Evolutionary conservation across 1,140 invertebrate species (phyloP), one percentile per base, ranked within the genome.

Genomic region (Amyelois transitella): DNA sequence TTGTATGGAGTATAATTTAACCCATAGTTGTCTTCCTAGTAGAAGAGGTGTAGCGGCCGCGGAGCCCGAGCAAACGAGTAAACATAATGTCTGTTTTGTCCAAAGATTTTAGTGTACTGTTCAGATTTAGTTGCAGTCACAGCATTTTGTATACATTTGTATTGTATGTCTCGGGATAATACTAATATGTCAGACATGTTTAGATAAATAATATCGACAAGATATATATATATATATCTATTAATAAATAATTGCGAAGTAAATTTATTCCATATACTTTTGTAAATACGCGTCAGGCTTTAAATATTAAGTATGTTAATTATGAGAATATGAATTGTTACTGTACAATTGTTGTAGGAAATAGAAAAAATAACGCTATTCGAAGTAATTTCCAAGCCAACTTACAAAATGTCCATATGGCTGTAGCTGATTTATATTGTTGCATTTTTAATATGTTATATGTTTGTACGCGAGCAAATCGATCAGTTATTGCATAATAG

Each of bases 341-440:
- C 67, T 81, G 78, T 86, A 83, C 74, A 86, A 80, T 86, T 82
- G 83, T 86, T 83, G 69, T 84, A 86, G 75, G n/a, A n/a, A 53
- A 21, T 48, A 48, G 19, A n/a, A 6, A n/a, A n/a, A n/a, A n/a
- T n/a, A n/a, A 22, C n/a, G 45, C 12, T 48, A 21, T 21, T 48
- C 45, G 77, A 78, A 75, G 69, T 61, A 54, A 6, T 14, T 38
- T 38, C n/a, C 32, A 2, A 14, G 32, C 32, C 32, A 38, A 14
- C 1, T 14, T 14, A 38, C 32, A n/a, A 32, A n/a, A 38, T 38
- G 32, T 38, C 32, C 32, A 38, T 10, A 6, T 14, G 32, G 32
- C 32, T 14, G 6, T 14, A 3, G 32, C 32, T 38, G 32, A 14
- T 38, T 8, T 38, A 38, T 32, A 10, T 38, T 38, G 32, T 38